These are phyloP conservation scores for Cynoglossus semilaevis DNA, from an alignment of 2,113 vertebrate genomes.

Conservation along the genomic window DNA sequence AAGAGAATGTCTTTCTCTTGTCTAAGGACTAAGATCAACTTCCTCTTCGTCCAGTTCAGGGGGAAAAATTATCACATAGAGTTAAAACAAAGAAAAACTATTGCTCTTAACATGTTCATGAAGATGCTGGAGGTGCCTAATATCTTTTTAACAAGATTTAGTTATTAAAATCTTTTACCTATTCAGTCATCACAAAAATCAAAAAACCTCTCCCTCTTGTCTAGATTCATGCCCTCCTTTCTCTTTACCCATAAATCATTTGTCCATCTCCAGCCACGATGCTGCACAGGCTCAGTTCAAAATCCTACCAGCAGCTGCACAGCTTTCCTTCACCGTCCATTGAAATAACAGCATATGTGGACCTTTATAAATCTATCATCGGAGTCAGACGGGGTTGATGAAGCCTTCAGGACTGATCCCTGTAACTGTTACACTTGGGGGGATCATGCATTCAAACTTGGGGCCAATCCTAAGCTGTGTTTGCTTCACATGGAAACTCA, in stretches of 20 bases:
- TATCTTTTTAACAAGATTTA: no score
- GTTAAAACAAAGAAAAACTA: no score
- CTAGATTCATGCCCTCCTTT: background rate
- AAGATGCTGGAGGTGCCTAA: no score
- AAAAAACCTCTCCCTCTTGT: no score
- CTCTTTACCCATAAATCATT: background rate
- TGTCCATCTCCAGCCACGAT: background rate
- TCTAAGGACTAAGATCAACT: no score
- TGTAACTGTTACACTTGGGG: background rate
- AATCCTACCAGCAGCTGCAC: conserved; percentile 8
- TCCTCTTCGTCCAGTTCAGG: no score
- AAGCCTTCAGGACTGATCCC: background rate
- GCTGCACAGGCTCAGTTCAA: background rate
- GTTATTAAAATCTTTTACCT: no score
- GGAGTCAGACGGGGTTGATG: conserved; percentile 5
- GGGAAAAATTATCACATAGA: no score
- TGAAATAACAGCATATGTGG: conserved; percentile 6
- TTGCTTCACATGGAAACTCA: background rate
- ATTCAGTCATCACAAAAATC: no score
- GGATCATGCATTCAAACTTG: no score
- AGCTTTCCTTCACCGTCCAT: conserved; percentile 4
- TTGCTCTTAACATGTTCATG: no score
- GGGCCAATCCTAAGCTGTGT: background rate
- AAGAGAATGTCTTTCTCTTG: no score
- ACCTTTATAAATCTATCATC: conserved; percentile 13